Base-by-base conservation (phyloP, 1,140 invertebrate species). In the Drosophila setifemur region DNA sequence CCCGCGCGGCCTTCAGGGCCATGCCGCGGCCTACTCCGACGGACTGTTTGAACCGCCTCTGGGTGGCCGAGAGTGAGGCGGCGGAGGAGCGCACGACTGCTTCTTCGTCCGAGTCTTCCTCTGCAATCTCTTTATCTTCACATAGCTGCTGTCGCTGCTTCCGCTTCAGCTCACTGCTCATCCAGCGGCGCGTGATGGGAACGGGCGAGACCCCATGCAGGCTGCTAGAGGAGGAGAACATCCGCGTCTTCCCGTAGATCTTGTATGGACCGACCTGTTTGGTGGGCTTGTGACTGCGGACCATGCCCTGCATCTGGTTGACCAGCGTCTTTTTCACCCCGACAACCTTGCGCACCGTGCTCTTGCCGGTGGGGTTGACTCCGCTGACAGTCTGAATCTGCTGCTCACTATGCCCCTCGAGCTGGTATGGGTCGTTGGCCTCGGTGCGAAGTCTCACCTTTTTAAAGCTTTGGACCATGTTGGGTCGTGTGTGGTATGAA, bases 231-330 rank as follows among this genome's bases (percentile, higher is more conserved):
- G 68, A 66, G 18, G 53, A 57, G 18, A 74, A 85, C 3, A 39
- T 8, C 2, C 9, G 49, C 1, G 63, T 63, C 19, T 39, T 47
- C 5, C 79, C 73, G 4, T 69, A 82, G 21, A 82, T 57, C 23
- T 43, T 55, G 25, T 76, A 76, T 2, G 66, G 16, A 1, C 8
- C n/a, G n/a, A 43, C 2, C 14, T 14, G 6, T 14, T 28, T 45
- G 1, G 33, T 11, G 16, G 25, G n/a, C 12, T 4, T 8, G 0
- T 16, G 2, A 12, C 9, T 14, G 2, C 33, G 43, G 1, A 2
- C 12, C 70, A 76, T 52, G 18, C 77, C 77, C 39, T 64, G 72
- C 67, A 76, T 58, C 29, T 73, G 77, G 23, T 82, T 82, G 1
- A 75, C 48, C 19, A 82, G 23, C 0, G 77, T 52, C 48, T 68